phyloP scores from a whole-genome alignment of 2,797 vertebrate species.

The Galagoides demidoff region DNA sequence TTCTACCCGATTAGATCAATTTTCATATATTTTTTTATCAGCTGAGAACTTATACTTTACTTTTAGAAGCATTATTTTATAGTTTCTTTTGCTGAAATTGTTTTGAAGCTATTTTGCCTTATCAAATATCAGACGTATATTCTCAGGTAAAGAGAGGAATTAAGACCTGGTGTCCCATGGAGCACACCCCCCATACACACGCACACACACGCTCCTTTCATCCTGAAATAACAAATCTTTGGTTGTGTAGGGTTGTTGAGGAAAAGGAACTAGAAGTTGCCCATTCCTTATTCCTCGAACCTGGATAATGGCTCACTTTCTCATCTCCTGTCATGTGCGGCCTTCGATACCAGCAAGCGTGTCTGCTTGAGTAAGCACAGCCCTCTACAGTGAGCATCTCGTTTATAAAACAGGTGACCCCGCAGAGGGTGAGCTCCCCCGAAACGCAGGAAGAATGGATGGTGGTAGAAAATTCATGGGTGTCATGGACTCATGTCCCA shows the following conservation, averaged over 20 bases:
- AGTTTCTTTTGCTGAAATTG: background rate
- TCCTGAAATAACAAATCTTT: background rate
- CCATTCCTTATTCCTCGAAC: background rate
- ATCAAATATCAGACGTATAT: background rate
- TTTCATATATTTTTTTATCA: background rate
- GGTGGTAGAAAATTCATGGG: background rate
- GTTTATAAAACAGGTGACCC: background rate
- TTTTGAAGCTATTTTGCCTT: background rate
- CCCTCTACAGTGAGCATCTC: background rate
- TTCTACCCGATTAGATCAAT: background rate
- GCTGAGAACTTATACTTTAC: background rate
- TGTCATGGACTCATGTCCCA: background rate
- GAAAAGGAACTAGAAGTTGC: background rate
- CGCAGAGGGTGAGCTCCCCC: background rate
- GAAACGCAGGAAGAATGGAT: background rate
- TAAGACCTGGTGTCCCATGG: background rate
- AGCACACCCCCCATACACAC: rapidly evolving
- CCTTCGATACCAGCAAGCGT: background rate
- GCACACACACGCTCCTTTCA: rapidly evolving
- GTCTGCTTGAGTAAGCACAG: background rate
- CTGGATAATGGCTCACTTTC: background rate
- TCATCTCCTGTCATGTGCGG: background rate
- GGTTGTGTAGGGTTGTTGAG: background rate
- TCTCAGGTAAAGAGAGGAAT: background rate
- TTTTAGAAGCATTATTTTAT: background rate